Percentiles rank a stretch among this genome's conserved stretches.
phyloP scores from a whole-genome alignment of 2,797 vertebrate genomes.

The Acanthornis magna region DNA sequence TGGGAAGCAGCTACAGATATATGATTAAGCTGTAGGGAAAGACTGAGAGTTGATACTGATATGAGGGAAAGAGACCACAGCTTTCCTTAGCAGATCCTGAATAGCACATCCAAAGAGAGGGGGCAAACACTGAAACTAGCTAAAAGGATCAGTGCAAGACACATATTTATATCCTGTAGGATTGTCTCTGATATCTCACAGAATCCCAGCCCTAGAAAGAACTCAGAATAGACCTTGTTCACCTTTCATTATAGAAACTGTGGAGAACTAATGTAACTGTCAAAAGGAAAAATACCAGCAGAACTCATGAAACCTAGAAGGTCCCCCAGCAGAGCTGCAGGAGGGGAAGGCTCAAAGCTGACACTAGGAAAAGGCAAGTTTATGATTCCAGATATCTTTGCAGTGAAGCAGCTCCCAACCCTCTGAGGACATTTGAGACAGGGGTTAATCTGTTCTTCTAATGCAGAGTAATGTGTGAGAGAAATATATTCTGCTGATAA shows the following conservation, averaged over 20 bases:
- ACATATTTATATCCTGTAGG: neutral
- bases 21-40: neutral
- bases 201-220: neutral
- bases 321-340: fast-evolving
- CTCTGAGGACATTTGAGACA: neutral
- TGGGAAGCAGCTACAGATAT: neutral
- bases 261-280: neutral
- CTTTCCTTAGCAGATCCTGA: neutral
- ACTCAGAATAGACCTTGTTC: neutral
- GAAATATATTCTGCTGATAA: neutral
- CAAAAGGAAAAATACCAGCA: conserved; percentile 3
- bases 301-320: neutral
- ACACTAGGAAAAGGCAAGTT: neutral
- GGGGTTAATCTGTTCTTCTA: neutral
- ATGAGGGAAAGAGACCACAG: neutral
- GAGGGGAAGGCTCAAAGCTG: neutral
- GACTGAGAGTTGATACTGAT: neutral
- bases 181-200: neutral
- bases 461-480: neutral
- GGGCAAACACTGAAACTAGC: neutral
- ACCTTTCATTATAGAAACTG: conserved; percentile 11
- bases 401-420: neutral
- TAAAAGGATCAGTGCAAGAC: neutral
- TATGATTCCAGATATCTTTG: neutral
- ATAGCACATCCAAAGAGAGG: neutral